Base-by-base conservation (phyloP, 2,113 vertebrate species). In the Corythaeola cristata region DNA sequence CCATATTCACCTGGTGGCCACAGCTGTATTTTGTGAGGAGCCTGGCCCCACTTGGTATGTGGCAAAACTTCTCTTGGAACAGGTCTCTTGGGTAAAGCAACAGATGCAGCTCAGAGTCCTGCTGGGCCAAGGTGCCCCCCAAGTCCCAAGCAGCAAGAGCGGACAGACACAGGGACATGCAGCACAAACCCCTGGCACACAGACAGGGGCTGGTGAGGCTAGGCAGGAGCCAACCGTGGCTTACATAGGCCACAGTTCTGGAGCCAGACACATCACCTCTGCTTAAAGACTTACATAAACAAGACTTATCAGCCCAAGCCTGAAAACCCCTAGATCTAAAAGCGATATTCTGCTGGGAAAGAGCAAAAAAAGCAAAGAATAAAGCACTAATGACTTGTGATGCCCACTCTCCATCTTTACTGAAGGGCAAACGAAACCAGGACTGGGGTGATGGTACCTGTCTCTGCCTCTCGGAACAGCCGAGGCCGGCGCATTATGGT, bases 401-500 rank as follows among this genome's bases (percentile, higher is more conserved):
- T 21, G 11, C 15, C 23, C 15, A 20, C 12, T 58, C 27, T 69
- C 32, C 16, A 26, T 15, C 32, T 20, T 19, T 55, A 2, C 5
- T 5, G 12, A 41, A 79, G 22, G 30, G 20, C 0, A 0, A 78
- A 28, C 1, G 5, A 55, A 56, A 47, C 21, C 12, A 3, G 19
- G n/a, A 23, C 4, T 1, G 0, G 8, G 15, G 2, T 33, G 21
- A 55, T 0, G 14, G 50, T 97, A 98, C 99, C 98, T 77, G 97
- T 30, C 18, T 94, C 93, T 59, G 88, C 63, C 12, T 98, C 98
- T n/a, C 82, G 97, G 53, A 94, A 96, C 60, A 97, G 98, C 75
- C 98, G 98, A 1, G 98, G 97, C 22, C 98, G 97, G 35, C 98
- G 98, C 52, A 96, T 96, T 3, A 99, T 97, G 23, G 98, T 97